Evolutionary conservation across 2,888 invertebrate species (phyloP), one percentile per base, ranked within the genome.

Genomic region (Ctena decussata): DNA sequence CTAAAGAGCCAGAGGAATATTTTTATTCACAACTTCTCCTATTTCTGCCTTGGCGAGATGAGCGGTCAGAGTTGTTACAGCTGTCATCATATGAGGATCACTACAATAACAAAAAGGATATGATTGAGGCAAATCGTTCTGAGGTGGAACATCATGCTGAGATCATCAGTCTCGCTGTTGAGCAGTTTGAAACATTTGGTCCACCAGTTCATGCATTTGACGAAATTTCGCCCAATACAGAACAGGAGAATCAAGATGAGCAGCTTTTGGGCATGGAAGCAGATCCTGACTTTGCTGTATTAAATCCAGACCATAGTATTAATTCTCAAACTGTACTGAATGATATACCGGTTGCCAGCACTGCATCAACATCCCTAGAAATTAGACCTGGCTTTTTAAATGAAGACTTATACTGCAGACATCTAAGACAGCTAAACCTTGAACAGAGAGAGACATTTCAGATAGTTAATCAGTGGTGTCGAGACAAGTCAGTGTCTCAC

Each of bases 21-120:
- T 89, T 69, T 46, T 82, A 85, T 80, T 44, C 83, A 21, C 74
- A 79, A 49, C 70, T 85, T 27, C 39, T 85, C 3, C 75, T 89
- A 44, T 89, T 84, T 44, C 78, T 39, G 27, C 85, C 89, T 53
- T 88, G 86, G 86, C 77, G 78, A 72, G 21, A 86, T 70, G 87
- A 88, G 72, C 53, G 27, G 1, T 60, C 70, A n/a, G 82, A 86
- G 53, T 39, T 86, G 15, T 27, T 53, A 11, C 8, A 35, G 30
- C 32, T 53, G 6, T 41, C 32, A 49, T 72, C 53, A n/a, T n/a
- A n/a, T n/a, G n/a, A n/a, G n/a, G n/a, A n/a, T n/a, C n/a, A n/a
- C n/a, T n/a, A n/a, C n/a, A n/a, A n/a, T n/a, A n/a, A n/a, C n/a
- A n/a, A n/a, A n/a, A n/a, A n/a, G n/a, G n/a, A n/a, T n/a, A n/a